Evolutionary conservation across 2,797 vertebrate genomes (phyloP).

Genomic region (Tapirus indicus): DNA sequence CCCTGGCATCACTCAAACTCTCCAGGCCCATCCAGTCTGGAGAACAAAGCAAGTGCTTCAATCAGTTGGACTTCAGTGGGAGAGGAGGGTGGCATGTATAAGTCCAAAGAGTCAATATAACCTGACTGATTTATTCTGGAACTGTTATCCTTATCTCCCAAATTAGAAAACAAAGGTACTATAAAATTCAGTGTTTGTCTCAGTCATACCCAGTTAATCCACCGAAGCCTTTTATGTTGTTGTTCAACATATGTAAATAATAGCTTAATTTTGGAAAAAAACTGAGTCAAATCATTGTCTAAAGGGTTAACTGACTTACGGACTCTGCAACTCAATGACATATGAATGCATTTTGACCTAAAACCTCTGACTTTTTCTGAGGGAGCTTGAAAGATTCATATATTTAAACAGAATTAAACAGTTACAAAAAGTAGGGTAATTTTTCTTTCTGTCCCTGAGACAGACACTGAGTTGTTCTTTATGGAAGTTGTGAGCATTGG

Average conservation of each 20-base stretch:
- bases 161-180: neutral
- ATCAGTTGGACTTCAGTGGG: neutral
- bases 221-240: neutral
- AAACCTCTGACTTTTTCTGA: neutral
- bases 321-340: neutral
- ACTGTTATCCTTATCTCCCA: neutral
- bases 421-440: neutral
- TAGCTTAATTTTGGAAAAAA: neutral
- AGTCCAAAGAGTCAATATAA: neutral
- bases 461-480: neutral
- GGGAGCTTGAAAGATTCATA: neutral
- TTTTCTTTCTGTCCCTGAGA: constrained; percentile 24
- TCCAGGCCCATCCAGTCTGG: neutral
- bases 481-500: neutral
- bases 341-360: neutral
- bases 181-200: neutral
- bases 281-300: neutral
- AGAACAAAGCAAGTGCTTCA: neutral
- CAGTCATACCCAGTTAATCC: neutral
- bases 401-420: constrained; percentile 28
- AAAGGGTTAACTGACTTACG: neutral
- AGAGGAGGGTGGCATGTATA: neutral
- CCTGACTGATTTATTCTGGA: neutral
- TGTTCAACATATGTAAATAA: neutral
- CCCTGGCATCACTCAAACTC: neutral